Conservation (phyloP, 2,888 invertebrate species). For the Congeria kusceri region DNA sequence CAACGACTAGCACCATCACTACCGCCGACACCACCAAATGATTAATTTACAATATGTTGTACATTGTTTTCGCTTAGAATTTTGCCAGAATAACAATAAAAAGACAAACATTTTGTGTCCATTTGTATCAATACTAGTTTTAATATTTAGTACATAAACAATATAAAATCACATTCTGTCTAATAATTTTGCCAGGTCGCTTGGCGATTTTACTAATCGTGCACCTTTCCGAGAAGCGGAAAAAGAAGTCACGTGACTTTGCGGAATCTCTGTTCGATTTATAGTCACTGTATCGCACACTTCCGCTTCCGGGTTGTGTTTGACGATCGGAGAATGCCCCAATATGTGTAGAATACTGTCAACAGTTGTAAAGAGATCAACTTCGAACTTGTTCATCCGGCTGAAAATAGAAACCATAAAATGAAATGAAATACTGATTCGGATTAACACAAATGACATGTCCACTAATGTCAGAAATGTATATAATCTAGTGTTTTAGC, state of each 20-base stretch:
- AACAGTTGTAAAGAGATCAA: constrained; percentile 82
- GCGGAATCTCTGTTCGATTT: constrained; percentile 2
- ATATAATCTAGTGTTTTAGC: no score
- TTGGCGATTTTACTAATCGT: constrained; percentile 72
- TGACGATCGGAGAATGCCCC: constrained; percentile 78
- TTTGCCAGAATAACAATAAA: no score
- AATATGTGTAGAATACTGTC: constrained; percentile 83
- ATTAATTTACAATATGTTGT: no score
- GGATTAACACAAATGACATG: no score
- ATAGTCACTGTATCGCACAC: background rate
- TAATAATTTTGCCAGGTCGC: constrained; percentile 68
- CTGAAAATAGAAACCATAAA: constrained; percentile 70
- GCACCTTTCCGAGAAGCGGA: constrained; percentile 64
- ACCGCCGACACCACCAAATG: background rate
- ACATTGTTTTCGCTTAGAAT: no score
- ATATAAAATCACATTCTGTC: constrained; percentile 61
- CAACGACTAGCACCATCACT: no score
- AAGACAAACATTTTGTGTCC: no score
- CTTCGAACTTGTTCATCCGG: constrained; percentile 84
- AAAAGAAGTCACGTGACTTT: constrained; percentile 11
- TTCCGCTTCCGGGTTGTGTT: constrained; percentile 10
- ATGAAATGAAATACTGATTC: no score
- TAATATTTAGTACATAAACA: background rate
- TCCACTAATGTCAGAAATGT: no score
- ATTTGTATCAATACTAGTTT: background rate